Conservation (phyloP, 2,888 invertebrate genomes). For the Thyatira batis region DNA sequence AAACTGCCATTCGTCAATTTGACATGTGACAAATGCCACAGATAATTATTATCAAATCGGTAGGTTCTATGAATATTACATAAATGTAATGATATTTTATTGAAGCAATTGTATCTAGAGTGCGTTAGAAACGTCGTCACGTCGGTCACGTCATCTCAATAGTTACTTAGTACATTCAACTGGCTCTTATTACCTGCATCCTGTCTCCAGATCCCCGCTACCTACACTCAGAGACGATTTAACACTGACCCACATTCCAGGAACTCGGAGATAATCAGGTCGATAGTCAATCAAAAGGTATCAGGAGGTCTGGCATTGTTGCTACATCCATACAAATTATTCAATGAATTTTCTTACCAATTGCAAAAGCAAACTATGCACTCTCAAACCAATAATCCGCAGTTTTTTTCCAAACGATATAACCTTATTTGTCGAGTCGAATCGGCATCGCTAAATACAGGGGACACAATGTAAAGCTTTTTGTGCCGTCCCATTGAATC, state of each 20-base stretch:
- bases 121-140: constrained; percentile 8
- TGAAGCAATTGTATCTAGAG: not conserved
- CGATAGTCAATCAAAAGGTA: constrained; percentile 61
- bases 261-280: constrained; percentile 55
- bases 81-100: not conserved
- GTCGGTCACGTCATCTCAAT: constrained; percentile 40
- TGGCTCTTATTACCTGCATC: constrained; percentile 64
- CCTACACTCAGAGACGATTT: constrained; percentile 40
- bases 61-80: no score
- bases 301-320: constrained; percentile 39
- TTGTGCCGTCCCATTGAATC: constrained; percentile 71
- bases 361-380: constrained; percentile 31
- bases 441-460: constrained; percentile 73
- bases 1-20: no score
- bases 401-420: constrained; percentile 71
- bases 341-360: constrained; percentile 9
- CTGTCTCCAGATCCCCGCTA: constrained; percentile 52
- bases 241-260: constrained; percentile 72
- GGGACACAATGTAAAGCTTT: constrained; percentile 68
- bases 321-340: constrained; percentile 7
- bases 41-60: no score
- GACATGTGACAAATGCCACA: no score
- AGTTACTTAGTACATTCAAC: constrained; percentile 35
- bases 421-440: constrained; percentile 72
- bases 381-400: constrained; percentile 64